These are phyloP conservation scores for Drosophila lowei DNA, from an alignment of 1,140 invertebrate species.

Conservation along the genomic window DNA sequence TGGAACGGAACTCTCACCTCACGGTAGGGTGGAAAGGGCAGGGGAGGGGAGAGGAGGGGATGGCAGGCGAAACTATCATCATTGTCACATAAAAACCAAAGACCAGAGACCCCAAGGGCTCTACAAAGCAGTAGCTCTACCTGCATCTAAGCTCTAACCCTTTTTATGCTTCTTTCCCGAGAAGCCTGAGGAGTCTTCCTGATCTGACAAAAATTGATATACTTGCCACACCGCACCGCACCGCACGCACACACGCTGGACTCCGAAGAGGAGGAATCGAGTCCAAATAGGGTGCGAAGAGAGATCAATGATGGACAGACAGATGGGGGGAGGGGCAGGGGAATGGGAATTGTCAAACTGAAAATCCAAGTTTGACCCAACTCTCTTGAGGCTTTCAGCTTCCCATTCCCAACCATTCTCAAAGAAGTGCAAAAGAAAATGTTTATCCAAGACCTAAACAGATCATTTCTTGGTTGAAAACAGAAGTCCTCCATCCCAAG, in stretches of 20 bases:
- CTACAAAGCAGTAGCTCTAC: constrained; percentile 14
- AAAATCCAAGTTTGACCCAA: constrained; percentile 29
- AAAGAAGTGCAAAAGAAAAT: constrained; percentile 22
- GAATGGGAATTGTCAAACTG: too few relatives aligned
- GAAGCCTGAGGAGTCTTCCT: constrained; percentile 13
- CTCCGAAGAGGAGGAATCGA: not conserved
- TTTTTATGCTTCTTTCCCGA: constrained; percentile 2
- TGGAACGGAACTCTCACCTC: too few relatives aligned
- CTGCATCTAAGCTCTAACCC: constrained; percentile 17
- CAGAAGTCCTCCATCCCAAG: too few relatives aligned
- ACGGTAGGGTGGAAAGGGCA: too few relatives aligned
- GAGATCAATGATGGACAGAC: constrained; percentile 33
- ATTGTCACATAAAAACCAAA: constrained; percentile 62
- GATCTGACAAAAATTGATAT: constrained; percentile 56
- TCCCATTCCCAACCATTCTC: too few relatives aligned
- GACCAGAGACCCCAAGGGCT: not conserved
- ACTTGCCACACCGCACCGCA: constrained; percentile 47
- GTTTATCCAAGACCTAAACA: constrained; percentile 43
- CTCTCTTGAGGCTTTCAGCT: constrained; percentile 1
- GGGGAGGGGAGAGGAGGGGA: not conserved
- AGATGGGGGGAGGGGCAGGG: too few relatives aligned
- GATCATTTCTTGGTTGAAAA: constrained; percentile 10
- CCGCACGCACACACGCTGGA: constrained; percentile 5
- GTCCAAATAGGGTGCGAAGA: not conserved
- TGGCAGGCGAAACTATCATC: constrained; percentile 49